phyloP scores from a whole-genome alignment of 2,888 invertebrate genomes.

The Orthosia incerta region DNA sequence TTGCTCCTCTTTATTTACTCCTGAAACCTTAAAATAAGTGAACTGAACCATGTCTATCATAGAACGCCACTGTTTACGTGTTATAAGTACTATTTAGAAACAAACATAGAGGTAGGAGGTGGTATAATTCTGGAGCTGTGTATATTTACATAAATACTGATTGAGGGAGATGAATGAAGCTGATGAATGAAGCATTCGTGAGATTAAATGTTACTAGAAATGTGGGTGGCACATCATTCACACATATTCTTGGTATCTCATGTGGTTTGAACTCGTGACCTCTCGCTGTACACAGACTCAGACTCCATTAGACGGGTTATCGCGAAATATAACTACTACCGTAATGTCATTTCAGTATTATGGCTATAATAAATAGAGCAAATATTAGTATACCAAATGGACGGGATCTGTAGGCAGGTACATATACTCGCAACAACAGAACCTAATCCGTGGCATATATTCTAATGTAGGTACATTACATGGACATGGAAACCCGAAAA shows the following conservation, averaged over 20 bases:
- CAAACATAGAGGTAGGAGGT: constrained; percentile 23
- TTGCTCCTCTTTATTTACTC: constrained; percentile 19
- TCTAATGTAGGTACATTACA: background rate
- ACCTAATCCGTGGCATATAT: background rate
- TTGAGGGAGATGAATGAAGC: constrained; percentile 47
- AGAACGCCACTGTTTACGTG: constrained; percentile 11
- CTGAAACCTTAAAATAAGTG: constrained; percentile 18
- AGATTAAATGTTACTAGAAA: constrained; percentile 1
- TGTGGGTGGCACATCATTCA: constrained; percentile 11
- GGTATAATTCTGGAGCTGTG: constrained; percentile 18
- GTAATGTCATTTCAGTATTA: too few relatives aligned
- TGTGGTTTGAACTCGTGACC: background rate
- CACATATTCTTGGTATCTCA: background rate
- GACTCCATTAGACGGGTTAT: background rate
- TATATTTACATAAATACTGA: constrained; percentile 35
- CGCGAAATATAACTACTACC: too few relatives aligned
- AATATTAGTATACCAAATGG: too few relatives aligned
- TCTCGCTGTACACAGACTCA: background rate
- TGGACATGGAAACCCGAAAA: background rate
- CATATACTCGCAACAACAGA: too few relatives aligned
- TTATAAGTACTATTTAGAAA: constrained; percentile 17
- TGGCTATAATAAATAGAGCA: too few relatives aligned
- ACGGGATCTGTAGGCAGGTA: too few relatives aligned
- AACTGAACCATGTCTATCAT: constrained; percentile 43
- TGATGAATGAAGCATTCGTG: constrained; percentile 42